phyloP scores from a whole-genome alignment of 2,113 vertebrate species.

The Setophaga kirtlandii region DNA sequence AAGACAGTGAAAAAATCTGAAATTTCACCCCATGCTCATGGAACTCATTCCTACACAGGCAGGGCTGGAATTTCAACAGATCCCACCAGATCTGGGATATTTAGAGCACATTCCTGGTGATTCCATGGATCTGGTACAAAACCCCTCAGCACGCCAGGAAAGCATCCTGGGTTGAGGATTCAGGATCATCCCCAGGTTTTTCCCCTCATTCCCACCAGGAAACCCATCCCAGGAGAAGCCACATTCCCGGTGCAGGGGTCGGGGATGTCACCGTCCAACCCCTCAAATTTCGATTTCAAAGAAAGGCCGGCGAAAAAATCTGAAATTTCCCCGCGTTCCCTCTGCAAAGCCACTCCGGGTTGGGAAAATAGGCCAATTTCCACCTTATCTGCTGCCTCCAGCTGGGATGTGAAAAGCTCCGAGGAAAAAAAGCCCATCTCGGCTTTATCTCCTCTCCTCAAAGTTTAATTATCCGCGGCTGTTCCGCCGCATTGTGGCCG shows the following conservation, averaged over 20 bases:
- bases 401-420: slow-evolving; percentile 49
- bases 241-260: fast-evolving
- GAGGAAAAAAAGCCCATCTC: slow-evolving; percentile 35
- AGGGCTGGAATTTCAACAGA: not conserved
- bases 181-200: fast-evolving
- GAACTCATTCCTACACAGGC: not conserved
- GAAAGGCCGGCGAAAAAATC: not conserved
- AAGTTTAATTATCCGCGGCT: slow-evolving; percentile 60
- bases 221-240: not conserved
- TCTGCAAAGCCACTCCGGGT: not conserved
- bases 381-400: slow-evolving; percentile 67
- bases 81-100: not conserved
- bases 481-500: not conserved
- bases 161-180: not conserved
- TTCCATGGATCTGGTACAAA: no score
- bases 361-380: slow-evolving; percentile 63
- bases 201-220: not conserved
- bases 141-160: fast-evolving
- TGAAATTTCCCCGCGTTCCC: not conserved
- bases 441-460: slow-evolving; percentile 28
- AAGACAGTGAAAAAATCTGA: not conserved
- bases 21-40: not conserved
- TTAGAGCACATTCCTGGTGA: not conserved
- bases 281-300: not conserved
- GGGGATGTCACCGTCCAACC: fast-evolving